Percentiles rank a stretch among this genome's conserved stretches.
Conservation (phyloP, 2,113 vertebrate species). For the Enhydra lutris region DNA sequence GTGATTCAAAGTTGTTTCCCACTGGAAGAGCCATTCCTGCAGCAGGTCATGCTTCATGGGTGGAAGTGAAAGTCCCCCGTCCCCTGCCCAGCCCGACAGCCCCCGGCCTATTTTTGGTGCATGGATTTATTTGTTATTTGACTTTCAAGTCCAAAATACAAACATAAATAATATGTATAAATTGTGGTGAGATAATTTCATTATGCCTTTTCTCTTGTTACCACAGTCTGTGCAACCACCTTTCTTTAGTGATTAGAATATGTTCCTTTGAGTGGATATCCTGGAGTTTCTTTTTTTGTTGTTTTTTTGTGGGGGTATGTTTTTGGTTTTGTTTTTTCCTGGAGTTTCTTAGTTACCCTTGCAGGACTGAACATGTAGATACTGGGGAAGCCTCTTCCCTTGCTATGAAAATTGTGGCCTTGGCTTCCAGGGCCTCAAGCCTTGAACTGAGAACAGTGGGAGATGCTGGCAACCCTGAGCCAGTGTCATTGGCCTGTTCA, state of each 20-base stretch:
- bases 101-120: background rate
- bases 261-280: background rate
- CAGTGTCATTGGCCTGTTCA: background rate
- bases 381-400: background rate
- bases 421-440: background rate
- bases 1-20: background rate
- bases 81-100: too few species aligned
- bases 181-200: background rate
- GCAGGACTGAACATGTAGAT: background rate
- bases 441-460: background rate
- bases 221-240: background rate
- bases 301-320: background rate
- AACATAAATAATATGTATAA: background rate
- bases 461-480: background rate
- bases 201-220: background rate
- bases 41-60: background rate
- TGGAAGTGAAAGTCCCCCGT: background rate
- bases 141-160: background rate
- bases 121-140: background rate
- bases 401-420: background rate
- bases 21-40: background rate
- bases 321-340: background rate
- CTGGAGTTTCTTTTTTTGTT: background rate
- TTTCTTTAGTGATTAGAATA: background rate
- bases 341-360: background rate